Base-by-base conservation (phyloP, 2,888 invertebrate genomes). In the Druceiella hillmani region DNA sequence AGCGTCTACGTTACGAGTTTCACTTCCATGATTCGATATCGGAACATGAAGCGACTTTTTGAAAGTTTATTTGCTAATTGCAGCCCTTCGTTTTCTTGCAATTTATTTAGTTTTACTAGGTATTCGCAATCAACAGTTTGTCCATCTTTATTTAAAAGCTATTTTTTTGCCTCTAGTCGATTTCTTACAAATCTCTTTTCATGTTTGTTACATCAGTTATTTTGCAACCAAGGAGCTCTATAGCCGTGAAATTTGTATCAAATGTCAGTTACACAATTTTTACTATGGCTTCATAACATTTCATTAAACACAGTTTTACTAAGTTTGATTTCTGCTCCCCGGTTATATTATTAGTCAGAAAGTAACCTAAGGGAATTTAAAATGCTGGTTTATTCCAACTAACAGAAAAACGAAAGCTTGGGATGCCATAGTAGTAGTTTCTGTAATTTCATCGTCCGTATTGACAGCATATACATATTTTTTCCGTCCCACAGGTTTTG, bases 61-160 rank as follows among this genome's bases (percentile, higher is more conserved):
- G 45, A 27, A 2, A 47, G 16, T 38, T 47, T 45, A 14, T 49
- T 49, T 3, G 41, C 49, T 9, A 45, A 33, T 10, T 45, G 41
- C 4, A 49, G 20, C 2, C 42, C 41, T 9, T 41, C 25, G 4
- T 33, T 15, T 16, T 16, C 26, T 43, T 45, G 43, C 6, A 33
- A 27, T 31, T 45, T 16, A 1, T 41, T 28, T 7, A 36, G 29
- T 17, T 47, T 47, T 24, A 42, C 14, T n/a, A 45, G 7, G 26
- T 40, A 33, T 20, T 44, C 40, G n/a, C n/a, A n/a, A 6, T 26
- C 26, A 26, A 26, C 10, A 26, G 26, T 12, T 26, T 26, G 10
- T 4, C n/a, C n/a, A 9, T n/a, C n/a, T n/a, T n/a, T n/a, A n/a
- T n/a, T n/a, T 17, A 9, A 31, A 37, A n/a, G 11, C 10, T 4